These are phyloP conservation scores for Sporophila hypoxantha DNA, from an alignment of 2,113 vertebrate species.

Conservation along the genomic window DNA sequence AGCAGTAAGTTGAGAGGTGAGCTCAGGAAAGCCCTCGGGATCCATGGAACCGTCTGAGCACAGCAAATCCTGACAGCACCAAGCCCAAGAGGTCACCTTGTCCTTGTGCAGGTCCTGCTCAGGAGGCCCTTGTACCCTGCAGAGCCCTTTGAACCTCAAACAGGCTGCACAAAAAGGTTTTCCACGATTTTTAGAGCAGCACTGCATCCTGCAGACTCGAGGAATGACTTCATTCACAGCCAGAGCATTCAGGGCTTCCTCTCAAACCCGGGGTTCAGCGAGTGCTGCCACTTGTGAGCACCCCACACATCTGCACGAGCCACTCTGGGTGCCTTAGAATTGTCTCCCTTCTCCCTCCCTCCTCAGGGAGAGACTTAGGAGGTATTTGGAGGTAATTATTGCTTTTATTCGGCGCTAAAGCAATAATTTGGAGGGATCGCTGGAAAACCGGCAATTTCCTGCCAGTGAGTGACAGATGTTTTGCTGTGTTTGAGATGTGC, in stretches of 20 bases:
- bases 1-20: neutral
- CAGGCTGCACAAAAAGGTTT: neutral
- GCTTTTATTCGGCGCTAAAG: slow-evolving; percentile 6
- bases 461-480: slow-evolving; percentile 53
- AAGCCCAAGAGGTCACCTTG: fast-evolving
- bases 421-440: slow-evolving; percentile 28
- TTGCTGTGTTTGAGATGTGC: slow-evolving; percentile 21
- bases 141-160: neutral
- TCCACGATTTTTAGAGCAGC: neutral
- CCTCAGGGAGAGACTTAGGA: neutral
- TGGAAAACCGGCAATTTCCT: slow-evolving; percentile 60
- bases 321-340: fast-evolving
- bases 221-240: neutral
- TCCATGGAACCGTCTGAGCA: fast-evolving
- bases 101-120: neutral
- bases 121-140: neutral
- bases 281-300: neutral
- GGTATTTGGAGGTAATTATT: slow-evolving; percentile 41
- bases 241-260: neutral
- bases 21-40: neutral
- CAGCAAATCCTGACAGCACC: fast-evolving
- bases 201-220: fast-evolving
- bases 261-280: fast-evolving
- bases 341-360: neutral
- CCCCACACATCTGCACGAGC: neutral